These are phyloP conservation scores for Ecdyonurus torrentis DNA, from an alignment of 2,888 invertebrate species.

Conservation along the genomic window DNA sequence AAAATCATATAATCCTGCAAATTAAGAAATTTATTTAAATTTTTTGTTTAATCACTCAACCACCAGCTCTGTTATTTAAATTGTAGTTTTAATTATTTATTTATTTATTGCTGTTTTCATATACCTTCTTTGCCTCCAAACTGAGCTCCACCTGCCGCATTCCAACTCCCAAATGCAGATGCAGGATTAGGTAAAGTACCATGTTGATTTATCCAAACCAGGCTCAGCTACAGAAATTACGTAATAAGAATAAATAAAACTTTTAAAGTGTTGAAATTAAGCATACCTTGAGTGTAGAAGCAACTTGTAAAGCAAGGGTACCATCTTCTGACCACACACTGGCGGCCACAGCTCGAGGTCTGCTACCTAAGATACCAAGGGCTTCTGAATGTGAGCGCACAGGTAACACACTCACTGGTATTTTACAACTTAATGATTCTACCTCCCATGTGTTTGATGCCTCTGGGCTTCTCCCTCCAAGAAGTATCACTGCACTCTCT, in stretches of 20 bases:
- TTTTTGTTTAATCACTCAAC: background rate
- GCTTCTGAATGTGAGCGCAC: background rate
- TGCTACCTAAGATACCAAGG: background rate
- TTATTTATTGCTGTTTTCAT: background rate
- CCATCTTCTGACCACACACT: background rate
- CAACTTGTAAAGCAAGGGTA: background rate
- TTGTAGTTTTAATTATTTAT: too few relatives aligned
- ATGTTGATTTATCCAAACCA: background rate
- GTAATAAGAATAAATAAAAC: too few relatives aligned
- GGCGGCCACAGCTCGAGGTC: background rate
- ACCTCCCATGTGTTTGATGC: background rate
- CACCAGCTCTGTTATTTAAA: background rate
- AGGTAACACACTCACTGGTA: background rate
- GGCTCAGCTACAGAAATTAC: background rate
- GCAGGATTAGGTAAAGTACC: background rate
- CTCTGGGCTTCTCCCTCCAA: background rate
- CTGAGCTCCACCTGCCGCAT: background rate
- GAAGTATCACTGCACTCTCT: background rate
- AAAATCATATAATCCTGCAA: background rate
- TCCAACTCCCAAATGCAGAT: background rate
- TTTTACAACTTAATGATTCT: background rate
- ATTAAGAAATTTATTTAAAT: too few relatives aligned
- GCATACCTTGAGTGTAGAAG: background rate
- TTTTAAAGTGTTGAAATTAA: too few relatives aligned
- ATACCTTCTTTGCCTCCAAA: background rate